Evolutionary conservation across 1,140 invertebrate species (phyloP).

Genomic region (Oreohelix idahoensis): DNA sequence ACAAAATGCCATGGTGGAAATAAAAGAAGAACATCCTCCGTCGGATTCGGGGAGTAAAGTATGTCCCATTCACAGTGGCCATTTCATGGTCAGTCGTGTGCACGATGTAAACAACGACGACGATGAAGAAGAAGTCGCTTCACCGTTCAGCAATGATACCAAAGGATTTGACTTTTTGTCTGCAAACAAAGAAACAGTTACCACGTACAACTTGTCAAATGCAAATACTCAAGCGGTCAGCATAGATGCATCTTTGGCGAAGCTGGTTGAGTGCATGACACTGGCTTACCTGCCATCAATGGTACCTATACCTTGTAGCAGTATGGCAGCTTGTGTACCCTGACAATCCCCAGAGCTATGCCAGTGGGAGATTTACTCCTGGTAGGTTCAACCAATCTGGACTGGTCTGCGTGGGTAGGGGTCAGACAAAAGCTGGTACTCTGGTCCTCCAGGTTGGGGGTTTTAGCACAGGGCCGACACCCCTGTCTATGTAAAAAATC

Average conservation of each 20-base stretch:
- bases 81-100: slow-evolving; percentile 98
- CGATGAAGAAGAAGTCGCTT: slow-evolving; percentile 74
- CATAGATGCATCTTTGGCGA: slow-evolving; percentile 94
- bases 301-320: no score
- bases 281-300: no score
- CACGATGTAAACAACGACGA: slow-evolving; percentile 91
- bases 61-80: slow-evolving; percentile 89
- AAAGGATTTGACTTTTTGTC: slow-evolving; percentile 69
- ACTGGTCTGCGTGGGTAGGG: no score
- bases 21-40: slow-evolving; percentile 38
- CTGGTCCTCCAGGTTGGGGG: no score
- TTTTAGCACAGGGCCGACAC: no score
- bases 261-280: slow-evolving; percentile 96
- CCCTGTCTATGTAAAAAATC: no score
- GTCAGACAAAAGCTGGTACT: no score
- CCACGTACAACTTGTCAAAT: slow-evolving; percentile 69
- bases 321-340: no score
- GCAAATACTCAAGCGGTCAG: slow-evolving; percentile 77
- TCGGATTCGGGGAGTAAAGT: slow-evolving; percentile 35
- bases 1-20: slow-evolving; percentile 43
- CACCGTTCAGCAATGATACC: slow-evolving; percentile 41
- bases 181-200: slow-evolving; percentile 72
- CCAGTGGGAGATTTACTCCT: no score
- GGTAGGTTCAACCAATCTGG: no score
- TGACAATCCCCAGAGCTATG: no score